phyloP scores from a whole-genome alignment of 2,113 vertebrate genomes.

The Syrmaticus mikado region DNA sequence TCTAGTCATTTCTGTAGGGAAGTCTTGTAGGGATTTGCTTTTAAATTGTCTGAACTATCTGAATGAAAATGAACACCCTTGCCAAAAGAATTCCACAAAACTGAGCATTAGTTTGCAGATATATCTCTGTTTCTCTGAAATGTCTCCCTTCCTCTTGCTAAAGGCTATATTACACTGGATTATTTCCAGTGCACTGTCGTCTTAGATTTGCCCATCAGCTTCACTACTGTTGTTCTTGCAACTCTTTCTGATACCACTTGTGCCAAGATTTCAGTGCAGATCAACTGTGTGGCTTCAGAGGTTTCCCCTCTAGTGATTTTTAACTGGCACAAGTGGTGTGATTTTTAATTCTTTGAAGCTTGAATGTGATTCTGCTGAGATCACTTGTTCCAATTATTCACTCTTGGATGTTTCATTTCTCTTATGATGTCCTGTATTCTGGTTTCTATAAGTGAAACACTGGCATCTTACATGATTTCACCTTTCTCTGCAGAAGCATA shows the following conservation, averaged over 20 bases:
- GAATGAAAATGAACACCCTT: not conserved
- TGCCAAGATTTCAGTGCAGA: not conserved
- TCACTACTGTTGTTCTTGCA: not conserved
- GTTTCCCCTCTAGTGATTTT: not conserved
- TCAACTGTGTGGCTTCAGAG: not conserved
- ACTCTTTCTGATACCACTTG: not conserved
- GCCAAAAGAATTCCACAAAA: not conserved
- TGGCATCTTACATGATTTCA: not conserved
- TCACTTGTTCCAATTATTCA: not conserved
- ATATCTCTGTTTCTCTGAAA: not conserved
- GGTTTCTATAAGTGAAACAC: not conserved
- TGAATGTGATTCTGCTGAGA: not conserved
- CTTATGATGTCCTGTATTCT: not conserved
- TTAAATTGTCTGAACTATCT: not conserved
- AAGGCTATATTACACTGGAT: not conserved
- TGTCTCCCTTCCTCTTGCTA: not conserved
- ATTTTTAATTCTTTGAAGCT: not conserved
- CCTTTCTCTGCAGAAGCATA: not conserved
- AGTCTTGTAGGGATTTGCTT: not conserved
- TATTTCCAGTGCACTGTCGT: not conserved
- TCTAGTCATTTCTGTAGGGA: not conserved
- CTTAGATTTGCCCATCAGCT: not conserved
- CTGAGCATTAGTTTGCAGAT: not conserved
- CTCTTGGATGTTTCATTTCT: not conserved
- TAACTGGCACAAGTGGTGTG: not conserved